Evolutionary conservation across 2,888 invertebrate genomes (phyloP).

Genomic region (Dolichopus griseipennis): DNA sequence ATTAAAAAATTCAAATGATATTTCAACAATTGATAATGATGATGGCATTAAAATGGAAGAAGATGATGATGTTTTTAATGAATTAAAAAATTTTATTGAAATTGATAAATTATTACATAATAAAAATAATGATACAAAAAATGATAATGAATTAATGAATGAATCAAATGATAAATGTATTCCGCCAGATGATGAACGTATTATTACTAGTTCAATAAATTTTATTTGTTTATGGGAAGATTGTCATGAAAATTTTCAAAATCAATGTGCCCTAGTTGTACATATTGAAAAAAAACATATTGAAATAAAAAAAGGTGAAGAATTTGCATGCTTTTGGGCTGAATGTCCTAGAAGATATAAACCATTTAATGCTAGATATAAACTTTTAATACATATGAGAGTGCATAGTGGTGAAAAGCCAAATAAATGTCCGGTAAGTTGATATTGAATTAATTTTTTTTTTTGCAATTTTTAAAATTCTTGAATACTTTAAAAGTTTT

Average conservation of each 20-base stretch:
- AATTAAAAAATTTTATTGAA: not conserved
- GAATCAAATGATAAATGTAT: not conserved
- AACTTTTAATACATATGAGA: conserved; percentile 91
- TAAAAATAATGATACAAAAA: not conserved
- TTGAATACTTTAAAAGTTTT: too few species aligned
- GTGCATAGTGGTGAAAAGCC: conserved; percentile 98
- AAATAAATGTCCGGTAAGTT: conserved; percentile 90
- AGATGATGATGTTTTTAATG: conserved; percentile 21
- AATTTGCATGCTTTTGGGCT: conserved; percentile 89
- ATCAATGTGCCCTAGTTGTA: conserved; percentile 68
- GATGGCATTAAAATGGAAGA: conserved; percentile 22
- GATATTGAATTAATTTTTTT: not conserved
- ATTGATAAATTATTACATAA: not conserved
- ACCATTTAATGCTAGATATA: conserved; percentile 96
- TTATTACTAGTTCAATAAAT: not conserved
- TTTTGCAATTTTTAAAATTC: not conserved
- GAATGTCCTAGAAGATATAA: conserved; percentile 82
- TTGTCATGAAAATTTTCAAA: conserved; percentile 70
- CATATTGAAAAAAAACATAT: conserved; percentile 84
- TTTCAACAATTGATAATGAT: conserved; percentile 14
- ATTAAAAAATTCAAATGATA: conserved; percentile 15
- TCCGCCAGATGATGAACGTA: not conserved
- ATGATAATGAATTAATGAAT: too few species aligned
- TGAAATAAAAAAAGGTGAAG: conserved; percentile 74
- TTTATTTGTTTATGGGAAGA: conserved; percentile 72